These are phyloP conservation scores for Schizopygopsis pylzovi DNA, from an alignment of 2,797 vertebrate species.

Conservation along the genomic window DNA sequence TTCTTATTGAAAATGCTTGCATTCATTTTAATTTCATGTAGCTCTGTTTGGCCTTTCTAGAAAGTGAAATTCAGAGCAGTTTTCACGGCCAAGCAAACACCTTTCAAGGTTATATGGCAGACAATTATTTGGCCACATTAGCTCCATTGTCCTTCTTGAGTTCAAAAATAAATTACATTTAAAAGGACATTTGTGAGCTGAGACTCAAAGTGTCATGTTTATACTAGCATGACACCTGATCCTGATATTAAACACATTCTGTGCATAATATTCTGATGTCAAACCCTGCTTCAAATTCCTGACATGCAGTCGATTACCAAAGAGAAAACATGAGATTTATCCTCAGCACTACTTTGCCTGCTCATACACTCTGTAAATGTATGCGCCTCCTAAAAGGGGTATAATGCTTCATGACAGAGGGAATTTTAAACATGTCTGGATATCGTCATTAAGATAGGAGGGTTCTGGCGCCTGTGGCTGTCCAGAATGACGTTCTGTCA, in stretches of 20 bases:
- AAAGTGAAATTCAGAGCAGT: conserved; percentile 6
- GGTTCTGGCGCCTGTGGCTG: conserved; percentile 25
- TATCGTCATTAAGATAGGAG: conserved; percentile 15
- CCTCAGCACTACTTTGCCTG: conserved; percentile 1
- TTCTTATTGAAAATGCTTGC: conserved; percentile 25
- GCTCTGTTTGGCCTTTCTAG: conserved; percentile 17
- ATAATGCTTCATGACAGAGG: background rate
- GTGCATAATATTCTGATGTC: conserved; percentile 22
- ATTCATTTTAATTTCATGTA: conserved; percentile 6
- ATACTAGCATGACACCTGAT: background rate
- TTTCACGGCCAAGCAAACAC: conserved; percentile 12
- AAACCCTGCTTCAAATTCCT: conserved; percentile 4
- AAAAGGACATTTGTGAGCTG: conserved; percentile 26
- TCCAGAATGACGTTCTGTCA: conserved; percentile 14
- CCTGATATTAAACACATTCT: background rate
- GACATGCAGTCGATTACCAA: conserved; percentile 4
- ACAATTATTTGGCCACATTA: conserved; percentile 1
- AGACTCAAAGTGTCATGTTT: background rate
- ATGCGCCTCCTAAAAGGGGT: background rate
- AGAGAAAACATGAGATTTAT: background rate
- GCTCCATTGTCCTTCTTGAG: background rate
- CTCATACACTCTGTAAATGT: background rate
- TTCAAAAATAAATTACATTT: background rate
- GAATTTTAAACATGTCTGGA: conserved; percentile 17
- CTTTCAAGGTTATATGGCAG: background rate